These are phyloP conservation scores for Lottia scabra DNA, from an alignment of 2,888 invertebrate species.

Conservation along the genomic window DNA sequence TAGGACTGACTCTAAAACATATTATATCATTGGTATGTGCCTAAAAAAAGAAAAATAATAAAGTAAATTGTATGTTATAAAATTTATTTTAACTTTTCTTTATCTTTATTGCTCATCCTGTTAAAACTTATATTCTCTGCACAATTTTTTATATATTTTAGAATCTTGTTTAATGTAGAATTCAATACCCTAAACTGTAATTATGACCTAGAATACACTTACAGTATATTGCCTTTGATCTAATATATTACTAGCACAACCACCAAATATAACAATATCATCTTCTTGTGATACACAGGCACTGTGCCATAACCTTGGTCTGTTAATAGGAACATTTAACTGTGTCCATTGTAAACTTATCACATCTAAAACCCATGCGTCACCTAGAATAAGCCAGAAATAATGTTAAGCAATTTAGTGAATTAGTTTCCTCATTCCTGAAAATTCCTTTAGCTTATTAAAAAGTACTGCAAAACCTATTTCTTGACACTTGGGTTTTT, in stretches of 20 bases:
- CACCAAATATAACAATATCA: constrained; percentile 66
- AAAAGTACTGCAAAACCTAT: too few relatives aligned
- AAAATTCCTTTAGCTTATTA: too few relatives aligned
- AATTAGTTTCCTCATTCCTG: too few relatives aligned
- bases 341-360: constrained; percentile 54
- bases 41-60: constrained; percentile 41
- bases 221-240: constrained; percentile 35
- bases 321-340: constrained; percentile 42
- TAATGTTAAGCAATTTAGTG: background rate
- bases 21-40: constrained; percentile 45
- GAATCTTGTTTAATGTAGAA: too few relatives aligned
- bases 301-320: constrained; percentile 68
- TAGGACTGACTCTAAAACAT: constrained; percentile 45
- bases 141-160: too few relatives aligned
- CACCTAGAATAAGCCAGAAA: constrained; percentile 48
- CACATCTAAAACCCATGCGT: constrained; percentile 65
- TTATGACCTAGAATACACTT: constrained; percentile 25
- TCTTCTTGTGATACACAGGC: constrained; percentile 50
- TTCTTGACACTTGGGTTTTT: too few relatives aligned
- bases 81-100: too few relatives aligned
- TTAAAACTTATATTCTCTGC: too few relatives aligned
- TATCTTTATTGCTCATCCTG: too few relatives aligned
- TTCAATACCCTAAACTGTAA: too few relatives aligned
- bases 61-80: background rate
- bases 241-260: constrained; percentile 64